Percentiles rank a stretch among this genome's conserved stretches.
Conservation (phyloP, 2,113 vertebrate species). For the Gasterosteus nipponicus region DNA sequence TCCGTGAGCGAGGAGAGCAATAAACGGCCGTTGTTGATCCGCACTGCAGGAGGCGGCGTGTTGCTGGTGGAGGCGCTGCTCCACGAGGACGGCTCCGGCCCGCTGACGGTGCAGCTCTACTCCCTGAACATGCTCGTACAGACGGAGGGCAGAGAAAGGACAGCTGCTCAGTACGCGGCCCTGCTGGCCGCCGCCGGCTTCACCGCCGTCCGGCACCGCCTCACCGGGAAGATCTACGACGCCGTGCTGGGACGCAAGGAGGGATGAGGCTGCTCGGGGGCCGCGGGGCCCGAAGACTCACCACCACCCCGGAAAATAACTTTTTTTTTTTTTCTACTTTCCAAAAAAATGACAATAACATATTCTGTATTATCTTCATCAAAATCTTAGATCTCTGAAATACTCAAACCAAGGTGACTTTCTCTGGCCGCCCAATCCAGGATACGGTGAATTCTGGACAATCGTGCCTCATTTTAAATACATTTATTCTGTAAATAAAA, state of each 20-base stretch:
- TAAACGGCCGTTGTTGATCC: neutral
- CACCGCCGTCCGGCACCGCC: conserved; percentile 63
- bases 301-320: neutral
- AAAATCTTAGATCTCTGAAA: neutral
- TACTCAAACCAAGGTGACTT: neutral
- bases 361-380: neutral
- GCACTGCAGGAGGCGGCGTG: conserved; percentile 81
- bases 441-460: neutral
- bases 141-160: conserved; percentile 88
- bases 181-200: conserved; percentile 86
- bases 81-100: conserved; percentile 83
- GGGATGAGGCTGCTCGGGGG: neutral
- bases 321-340: neutral
- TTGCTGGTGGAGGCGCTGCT: conserved; percentile 86
- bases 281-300: neutral
- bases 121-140: conserved; percentile 92
- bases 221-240: conserved; percentile 85
- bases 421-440: neutral
- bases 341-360: neutral
- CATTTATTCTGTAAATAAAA: neutral
- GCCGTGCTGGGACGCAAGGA: conserved; percentile 84
- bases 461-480: conserved; percentile 1
- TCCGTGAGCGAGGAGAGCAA: neutral
- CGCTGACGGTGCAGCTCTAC: conserved; percentile 82
- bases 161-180: conserved; percentile 76